These are phyloP conservation scores for Pogonocherus hispidulus DNA, from an alignment of 2,888 invertebrate genomes.

Conservation along the genomic window DNA sequence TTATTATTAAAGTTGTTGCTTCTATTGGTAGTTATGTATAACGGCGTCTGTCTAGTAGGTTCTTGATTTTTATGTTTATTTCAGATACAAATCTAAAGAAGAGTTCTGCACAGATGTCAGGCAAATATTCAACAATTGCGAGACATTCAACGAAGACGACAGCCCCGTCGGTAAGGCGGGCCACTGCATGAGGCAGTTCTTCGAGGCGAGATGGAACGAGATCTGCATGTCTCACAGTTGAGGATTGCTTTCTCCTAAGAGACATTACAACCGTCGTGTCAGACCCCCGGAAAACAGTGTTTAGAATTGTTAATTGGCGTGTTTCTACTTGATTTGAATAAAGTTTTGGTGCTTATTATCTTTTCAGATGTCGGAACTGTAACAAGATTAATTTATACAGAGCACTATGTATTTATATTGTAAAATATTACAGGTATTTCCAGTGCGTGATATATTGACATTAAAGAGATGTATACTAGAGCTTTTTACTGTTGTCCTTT, in stretches of 20 bases:
- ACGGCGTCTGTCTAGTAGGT: too few species aligned
- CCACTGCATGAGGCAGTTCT: slow-evolving; percentile 92
- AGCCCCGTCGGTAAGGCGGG: slow-evolving; percentile 98
- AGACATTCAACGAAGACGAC: slow-evolving; percentile 98
- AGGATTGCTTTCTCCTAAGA: slow-evolving; percentile 61
- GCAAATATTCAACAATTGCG: slow-evolving; percentile 97
- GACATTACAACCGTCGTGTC: slow-evolving; percentile 32
- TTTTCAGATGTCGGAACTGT: slow-evolving; percentile 23
- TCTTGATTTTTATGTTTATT: too few species aligned
- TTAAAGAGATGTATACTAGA: slow-evolving; percentile 58
- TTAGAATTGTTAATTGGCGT: slow-evolving; percentile 23
- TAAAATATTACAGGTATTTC: slow-evolving; percentile 60
- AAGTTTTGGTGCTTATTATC: slow-evolving; percentile 48
- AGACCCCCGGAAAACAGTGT: slow-evolving; percentile 42
- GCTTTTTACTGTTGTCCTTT: slow-evolving; percentile 60
- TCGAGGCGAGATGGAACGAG: slow-evolving; percentile 91
- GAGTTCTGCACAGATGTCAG: slow-evolving; percentile 94
- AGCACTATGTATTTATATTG: slow-evolving; percentile 31
- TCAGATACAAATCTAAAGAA: slow-evolving; percentile 91
- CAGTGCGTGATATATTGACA: slow-evolving; percentile 64
- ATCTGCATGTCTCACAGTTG: slow-evolving; percentile 71
- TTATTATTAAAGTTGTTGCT: too few species aligned
- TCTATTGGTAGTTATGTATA: too few species aligned
- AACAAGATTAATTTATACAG: slow-evolving; percentile 29
- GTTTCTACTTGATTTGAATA: slow-evolving; percentile 35